A percentile compares a stretch with the other conserved stretches of the same genome.
phyloP scores from a whole-genome alignment of 2,888 invertebrate species.

The Volucella bombylans region DNA sequence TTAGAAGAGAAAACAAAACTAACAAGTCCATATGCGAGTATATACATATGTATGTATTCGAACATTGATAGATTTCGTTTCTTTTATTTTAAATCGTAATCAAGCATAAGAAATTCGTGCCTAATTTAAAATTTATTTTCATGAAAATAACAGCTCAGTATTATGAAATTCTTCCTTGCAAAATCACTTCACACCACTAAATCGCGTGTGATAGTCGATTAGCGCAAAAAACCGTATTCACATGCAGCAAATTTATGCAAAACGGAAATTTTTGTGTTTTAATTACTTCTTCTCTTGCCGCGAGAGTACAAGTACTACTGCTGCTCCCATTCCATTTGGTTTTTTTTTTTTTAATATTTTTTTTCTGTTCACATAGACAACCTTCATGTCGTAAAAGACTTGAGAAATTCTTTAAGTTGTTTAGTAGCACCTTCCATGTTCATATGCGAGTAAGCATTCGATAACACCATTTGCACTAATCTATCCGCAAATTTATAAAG shows the following conservation, averaged over 20 bases:
- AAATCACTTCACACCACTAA: constrained; percentile 45
- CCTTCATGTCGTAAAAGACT: constrained; percentile 46
- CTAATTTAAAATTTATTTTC: constrained; percentile 22
- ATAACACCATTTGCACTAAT: constrained; percentile 24
- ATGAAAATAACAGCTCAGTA: constrained; percentile 18
- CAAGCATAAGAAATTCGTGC: constrained; percentile 10
- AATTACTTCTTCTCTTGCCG: constrained; percentile 43
- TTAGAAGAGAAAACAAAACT: constrained; percentile 1
- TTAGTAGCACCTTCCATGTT: constrained; percentile 31
- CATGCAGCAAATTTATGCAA: constrained; percentile 67
- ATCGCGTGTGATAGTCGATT: constrained; percentile 59
- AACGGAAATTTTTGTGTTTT: constrained; percentile 63
- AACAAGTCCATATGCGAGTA: neutral
- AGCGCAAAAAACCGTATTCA: constrained; percentile 42
- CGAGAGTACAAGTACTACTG: constrained; percentile 25
- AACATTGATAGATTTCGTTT: too few species aligned
- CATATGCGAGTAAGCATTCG: constrained; percentile 7
- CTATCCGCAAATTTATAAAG: constrained; percentile 17
- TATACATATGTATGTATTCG: neutral
- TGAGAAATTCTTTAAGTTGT: constrained; percentile 52
- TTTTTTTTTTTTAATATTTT: constrained; percentile 33
- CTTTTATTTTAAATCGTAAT: neutral
- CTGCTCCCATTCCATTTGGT: constrained; percentile 42
- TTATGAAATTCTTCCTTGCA: constrained; percentile 57
- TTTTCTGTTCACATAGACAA: constrained; percentile 25